A percentile compares a stretch with the other conserved stretches of the same genome.
These are phyloP conservation scores for Strix uralensis DNA, from an alignment of 2,113 vertebrate species.

Conservation along the genomic window DNA sequence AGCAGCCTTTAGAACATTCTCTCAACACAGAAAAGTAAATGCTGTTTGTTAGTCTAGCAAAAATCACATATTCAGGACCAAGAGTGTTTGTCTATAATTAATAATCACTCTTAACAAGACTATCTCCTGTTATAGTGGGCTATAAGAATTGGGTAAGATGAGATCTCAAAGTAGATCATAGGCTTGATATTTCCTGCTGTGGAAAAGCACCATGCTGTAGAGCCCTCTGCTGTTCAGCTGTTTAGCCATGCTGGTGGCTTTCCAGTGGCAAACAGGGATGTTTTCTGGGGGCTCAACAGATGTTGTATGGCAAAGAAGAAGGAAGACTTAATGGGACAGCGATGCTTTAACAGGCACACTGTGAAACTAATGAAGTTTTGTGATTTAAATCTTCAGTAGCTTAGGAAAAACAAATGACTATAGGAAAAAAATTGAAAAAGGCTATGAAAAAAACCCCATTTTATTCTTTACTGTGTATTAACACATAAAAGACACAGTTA, in stretches of 20 bases:
- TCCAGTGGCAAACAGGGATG: not conserved
- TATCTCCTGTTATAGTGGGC: not conserved
- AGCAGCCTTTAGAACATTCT: not conserved
- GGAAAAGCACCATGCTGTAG: not conserved
- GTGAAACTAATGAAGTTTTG: not conserved
- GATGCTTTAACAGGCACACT: not conserved
- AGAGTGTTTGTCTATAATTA: not conserved
- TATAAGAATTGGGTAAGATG: not conserved
- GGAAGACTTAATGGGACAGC: not conserved
- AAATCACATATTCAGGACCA: not conserved
- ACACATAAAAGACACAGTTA: not conserved
- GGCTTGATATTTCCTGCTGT: not conserved
- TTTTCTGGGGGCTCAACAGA: not conserved
- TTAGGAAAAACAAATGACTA: not conserved
- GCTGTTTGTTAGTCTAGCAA: not conserved
- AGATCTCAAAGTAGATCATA: not conserved
- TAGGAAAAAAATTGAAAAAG: not conserved
- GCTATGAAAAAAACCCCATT: fast-evolving
- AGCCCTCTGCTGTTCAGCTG: not conserved
- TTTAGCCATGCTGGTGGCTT: not conserved
- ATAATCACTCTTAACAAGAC: not conserved
- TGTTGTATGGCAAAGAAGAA: not conserved
- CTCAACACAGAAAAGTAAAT: not conserved
- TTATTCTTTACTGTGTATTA: not conserved
- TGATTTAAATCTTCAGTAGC: not conserved